A percentile compares a stretch with the other conserved stretches of the same genome.
Conservation (phyloP, 2,888 invertebrate genomes). For the Busseola fusca region DNA sequence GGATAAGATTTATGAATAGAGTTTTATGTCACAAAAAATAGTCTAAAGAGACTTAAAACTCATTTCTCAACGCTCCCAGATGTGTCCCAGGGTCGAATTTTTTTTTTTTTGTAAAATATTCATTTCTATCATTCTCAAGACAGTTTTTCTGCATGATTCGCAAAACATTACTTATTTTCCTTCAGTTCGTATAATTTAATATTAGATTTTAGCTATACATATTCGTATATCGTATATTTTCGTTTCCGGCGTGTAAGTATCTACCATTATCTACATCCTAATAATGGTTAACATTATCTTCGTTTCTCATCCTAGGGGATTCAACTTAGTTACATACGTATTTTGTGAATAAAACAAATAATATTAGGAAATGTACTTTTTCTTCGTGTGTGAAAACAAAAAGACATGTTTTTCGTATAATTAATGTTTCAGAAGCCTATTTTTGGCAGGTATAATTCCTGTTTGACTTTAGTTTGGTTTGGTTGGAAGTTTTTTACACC, state of each 20-base stretch:
- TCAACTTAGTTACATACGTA: not conserved
- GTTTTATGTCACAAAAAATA: slow-evolving; percentile 19
- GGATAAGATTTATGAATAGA: slow-evolving; percentile 13
- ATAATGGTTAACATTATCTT: not conserved
- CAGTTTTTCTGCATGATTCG: not conserved
- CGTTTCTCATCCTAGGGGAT: not conserved
- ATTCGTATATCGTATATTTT: no score
- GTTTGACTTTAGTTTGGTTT: not conserved
- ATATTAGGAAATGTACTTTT: not conserved
- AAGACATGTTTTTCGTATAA: not conserved
- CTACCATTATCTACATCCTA: not conserved
- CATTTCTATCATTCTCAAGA: not conserved
- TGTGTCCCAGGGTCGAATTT: not conserved
- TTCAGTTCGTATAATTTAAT: not conserved
- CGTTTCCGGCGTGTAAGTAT: not conserved
- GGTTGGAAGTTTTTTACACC: not conserved
- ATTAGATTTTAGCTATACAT: not conserved
- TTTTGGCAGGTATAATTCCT: not conserved
- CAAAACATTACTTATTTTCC: not conserved
- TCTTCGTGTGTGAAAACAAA: not conserved
- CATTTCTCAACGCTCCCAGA: slow-evolving; percentile 18
- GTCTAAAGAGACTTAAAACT: slow-evolving; percentile 5
- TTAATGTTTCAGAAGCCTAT: not conserved
- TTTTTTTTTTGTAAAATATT: not conserved
- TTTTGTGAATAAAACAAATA: not conserved